Percentiles rank a stretch among this genome's conserved stretches.
Evolutionary conservation across 1,140 invertebrate species (phyloP).

Genomic region (Drosophila pectinifera): DNA sequence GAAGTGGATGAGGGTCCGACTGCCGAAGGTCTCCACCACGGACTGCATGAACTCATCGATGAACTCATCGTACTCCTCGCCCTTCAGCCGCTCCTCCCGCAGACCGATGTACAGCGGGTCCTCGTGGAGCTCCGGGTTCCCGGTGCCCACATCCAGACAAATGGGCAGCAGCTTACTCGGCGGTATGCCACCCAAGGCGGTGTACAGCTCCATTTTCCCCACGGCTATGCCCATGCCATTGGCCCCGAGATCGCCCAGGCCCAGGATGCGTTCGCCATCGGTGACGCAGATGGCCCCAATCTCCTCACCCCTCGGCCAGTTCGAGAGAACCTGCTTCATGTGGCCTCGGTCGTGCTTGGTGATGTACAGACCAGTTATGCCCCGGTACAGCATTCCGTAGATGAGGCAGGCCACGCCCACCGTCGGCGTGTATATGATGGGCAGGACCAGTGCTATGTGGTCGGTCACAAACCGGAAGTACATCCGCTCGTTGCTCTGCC

Average conservation of each 20-base stretch:
- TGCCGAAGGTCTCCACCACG: constrained; percentile 92
- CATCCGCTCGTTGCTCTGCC: constrained; percentile 95
- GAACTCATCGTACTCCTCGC: constrained; percentile 95
- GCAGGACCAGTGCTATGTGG: constrained; percentile 95
- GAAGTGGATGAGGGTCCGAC: constrained; percentile 94
- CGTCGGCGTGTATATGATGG: constrained; percentile 84
- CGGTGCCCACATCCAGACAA: constrained; percentile 96
- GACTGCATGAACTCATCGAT: constrained; percentile 99
- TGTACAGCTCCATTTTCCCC: constrained; percentile 97
- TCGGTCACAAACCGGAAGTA: constrained; percentile 96
- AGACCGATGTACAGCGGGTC: constrained; percentile 98
- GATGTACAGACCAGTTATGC: constrained; percentile 96
- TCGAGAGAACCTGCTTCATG: constrained; percentile 90
- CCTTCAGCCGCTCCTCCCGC: constrained; percentile 92
- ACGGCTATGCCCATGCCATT: constrained; percentile 99
- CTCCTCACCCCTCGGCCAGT: constrained; percentile 85
- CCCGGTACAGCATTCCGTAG: constrained; percentile 55
- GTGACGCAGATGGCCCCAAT: constrained; percentile 97
- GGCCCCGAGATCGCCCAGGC: constrained; percentile 96
- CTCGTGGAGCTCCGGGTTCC: constrained; percentile 92
- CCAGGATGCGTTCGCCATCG: constrained; percentile 97
- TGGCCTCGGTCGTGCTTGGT: constrained; percentile 98
- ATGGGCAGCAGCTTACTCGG: constrained; percentile 95
- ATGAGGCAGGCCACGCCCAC: constrained; percentile 91
- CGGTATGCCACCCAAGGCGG: constrained; percentile 95